Conservation (phyloP, 2,888 invertebrate species). For the Troilus luridus region DNA sequence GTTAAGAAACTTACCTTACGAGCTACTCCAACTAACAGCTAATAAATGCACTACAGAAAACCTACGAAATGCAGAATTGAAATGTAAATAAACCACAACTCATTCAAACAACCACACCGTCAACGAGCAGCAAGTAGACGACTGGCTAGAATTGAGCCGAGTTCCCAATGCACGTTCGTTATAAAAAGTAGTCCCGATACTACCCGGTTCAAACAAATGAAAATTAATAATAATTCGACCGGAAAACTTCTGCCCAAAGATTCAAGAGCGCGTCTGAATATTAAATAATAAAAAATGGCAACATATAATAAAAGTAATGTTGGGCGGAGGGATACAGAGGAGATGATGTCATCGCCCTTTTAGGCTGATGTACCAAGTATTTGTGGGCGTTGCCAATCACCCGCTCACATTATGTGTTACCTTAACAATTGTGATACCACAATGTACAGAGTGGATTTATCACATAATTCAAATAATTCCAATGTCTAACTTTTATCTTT, state of each 20-base stretch:
- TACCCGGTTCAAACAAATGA: background rate
- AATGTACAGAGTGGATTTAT: background rate
- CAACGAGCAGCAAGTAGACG: constrained; percentile 59
- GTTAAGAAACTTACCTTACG: constrained; percentile 31
- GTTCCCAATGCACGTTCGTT: constrained; percentile 48
- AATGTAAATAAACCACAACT: constrained; percentile 52
- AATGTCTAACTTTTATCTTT: background rate
- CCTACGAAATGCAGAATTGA: constrained; percentile 39
- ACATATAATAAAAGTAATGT: background rate
- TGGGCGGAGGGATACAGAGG: constrained; percentile 37
- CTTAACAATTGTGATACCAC: constrained; percentile 14
- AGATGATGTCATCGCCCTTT: constrained; percentile 62
- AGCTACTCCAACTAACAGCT: constrained; percentile 48
- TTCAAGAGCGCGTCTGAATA: background rate
- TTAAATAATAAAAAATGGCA: background rate
- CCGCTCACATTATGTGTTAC: constrained; percentile 6
- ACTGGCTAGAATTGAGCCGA: constrained; percentile 55
- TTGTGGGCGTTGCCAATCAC: constrained; percentile 60
- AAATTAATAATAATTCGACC: background rate
- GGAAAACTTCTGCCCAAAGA: background rate
- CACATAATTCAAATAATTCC: background rate
- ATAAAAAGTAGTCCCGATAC: constrained; percentile 50
- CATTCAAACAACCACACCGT: constrained; percentile 42
- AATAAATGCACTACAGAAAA: constrained; percentile 39
- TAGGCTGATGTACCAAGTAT: constrained; percentile 55